phyloP scores from a whole-genome alignment of 2,888 invertebrate species.

The Nemotelus pantherinus region DNA sequence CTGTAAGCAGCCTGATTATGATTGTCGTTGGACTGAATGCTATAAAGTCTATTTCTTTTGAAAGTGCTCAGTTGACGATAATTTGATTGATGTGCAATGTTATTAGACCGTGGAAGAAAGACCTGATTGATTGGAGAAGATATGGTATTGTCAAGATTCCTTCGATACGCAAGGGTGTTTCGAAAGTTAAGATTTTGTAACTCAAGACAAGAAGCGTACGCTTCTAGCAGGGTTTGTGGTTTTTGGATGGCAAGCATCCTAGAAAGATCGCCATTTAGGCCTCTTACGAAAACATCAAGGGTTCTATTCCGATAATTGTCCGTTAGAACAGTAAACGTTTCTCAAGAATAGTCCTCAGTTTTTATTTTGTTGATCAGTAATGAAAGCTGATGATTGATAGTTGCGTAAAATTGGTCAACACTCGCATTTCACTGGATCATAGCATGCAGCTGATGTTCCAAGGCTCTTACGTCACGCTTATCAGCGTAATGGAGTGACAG shows the following conservation, averaged over 20 bases:
- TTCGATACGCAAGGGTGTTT: slow-evolving; percentile 9
- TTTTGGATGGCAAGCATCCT: slow-evolving; percentile 33
- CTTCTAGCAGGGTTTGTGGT: slow-evolving; percentile 33
- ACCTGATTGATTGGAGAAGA: too few species aligned
- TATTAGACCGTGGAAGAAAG: too few species aligned
- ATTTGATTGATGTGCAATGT: too few species aligned
- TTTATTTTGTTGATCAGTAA: slow-evolving; percentile 12
- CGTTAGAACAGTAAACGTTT: not conserved
- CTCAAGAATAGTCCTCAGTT: not conserved
- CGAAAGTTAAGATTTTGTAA: slow-evolving; percentile 35
- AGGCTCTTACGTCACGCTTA: slow-evolving; percentile 21
- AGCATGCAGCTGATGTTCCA: slow-evolving; percentile 25
- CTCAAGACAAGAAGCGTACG: slow-evolving; percentile 37
- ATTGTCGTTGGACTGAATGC: too few species aligned
- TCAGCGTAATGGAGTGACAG: slow-evolving; percentile 30
- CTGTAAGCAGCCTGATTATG: too few species aligned
- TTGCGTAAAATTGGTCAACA: slow-evolving; percentile 19
- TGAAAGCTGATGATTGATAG: too few species aligned
- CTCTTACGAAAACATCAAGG: slow-evolving; percentile 9
- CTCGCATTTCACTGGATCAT: slow-evolving; percentile 10
- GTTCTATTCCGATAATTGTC: slow-evolving; percentile 23
- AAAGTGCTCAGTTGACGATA: not conserved
- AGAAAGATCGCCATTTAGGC: slow-evolving; percentile 35
- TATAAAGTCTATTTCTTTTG: not conserved
- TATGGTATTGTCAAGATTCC: not conserved